Evolutionary conservation across 2,888 invertebrate genomes (phyloP), one percentile per base, ranked within the genome.

Genomic region (Eubasilissa splendida): DNA sequence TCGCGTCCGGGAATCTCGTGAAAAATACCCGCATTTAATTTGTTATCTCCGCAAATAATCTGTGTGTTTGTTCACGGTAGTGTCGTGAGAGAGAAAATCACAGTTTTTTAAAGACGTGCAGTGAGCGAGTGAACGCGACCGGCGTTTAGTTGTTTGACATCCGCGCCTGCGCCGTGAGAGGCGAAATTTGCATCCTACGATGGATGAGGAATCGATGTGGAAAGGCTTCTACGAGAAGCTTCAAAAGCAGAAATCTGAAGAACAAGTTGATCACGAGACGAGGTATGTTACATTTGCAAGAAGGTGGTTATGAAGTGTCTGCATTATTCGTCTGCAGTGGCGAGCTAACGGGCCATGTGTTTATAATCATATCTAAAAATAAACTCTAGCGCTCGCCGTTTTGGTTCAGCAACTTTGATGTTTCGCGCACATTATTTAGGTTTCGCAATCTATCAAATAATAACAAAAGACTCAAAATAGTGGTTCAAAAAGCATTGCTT

Each of bases 151-250:
- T 63, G 14, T 73, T 22, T 60, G 31, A 52, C 60, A 12, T 53
- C 56, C 42, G 70, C 75, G 81, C 73, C 42, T 81, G 74, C 75
- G 81, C 77, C 33, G 65, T 76, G 74, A 52, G n/a, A 31, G 53
- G 68, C 11, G 22, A 77, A 76, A 60, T 42, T 78, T 52, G 52
- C 33, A 80, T 68, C 79, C 80, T 76, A 83, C 82, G 85, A 91
- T 89, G 92, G 92, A 93, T 88, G 95, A 95, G 88, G 95, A 95
- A 86, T 89, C 91, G 11, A 95, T 95, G 95, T 95, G 95, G 94
- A 94, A 93, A 88, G 92, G 92, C 82, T 93, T 94, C 86, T 95
- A 94, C 85, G 93, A 93, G 77, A 93, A 93, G 86, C 87, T 94
- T 82, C 92, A 93, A 84, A 91, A 92, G 81, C 92, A 93, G 85